These are phyloP conservation scores for Loriculus beryllinus DNA, from an alignment of 2,797 vertebrate species.

Conservation along the genomic window DNA sequence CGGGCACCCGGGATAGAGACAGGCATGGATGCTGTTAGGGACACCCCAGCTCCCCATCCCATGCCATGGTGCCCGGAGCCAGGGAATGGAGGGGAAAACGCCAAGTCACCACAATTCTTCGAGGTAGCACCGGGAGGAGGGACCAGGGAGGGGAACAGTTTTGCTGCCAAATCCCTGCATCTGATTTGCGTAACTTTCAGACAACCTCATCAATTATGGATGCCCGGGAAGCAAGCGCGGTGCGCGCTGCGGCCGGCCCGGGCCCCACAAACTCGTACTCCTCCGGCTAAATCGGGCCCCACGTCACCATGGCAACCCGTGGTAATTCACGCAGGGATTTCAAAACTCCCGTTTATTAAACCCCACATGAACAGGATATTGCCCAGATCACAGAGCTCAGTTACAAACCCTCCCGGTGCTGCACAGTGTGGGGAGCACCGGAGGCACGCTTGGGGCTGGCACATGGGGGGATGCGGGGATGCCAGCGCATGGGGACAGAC, in stretches of 20 bases:
- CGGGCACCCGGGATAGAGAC: fast-evolving
- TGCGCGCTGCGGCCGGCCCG: slow-evolving; percentile 14
- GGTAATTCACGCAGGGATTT: slow-evolving; percentile 77
- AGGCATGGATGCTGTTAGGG: fast-evolving
- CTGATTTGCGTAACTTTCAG: slow-evolving; percentile 69
- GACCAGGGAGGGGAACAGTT: slow-evolving; percentile 34
- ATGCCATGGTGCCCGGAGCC: fast-evolving
- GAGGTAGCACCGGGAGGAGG: slow-evolving; percentile 56
- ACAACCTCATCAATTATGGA: slow-evolving; percentile 71
- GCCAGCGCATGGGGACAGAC: fast-evolving
- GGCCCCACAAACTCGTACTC: slow-evolving; percentile 32
- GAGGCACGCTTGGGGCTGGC: not conserved
- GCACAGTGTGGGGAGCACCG: not conserved
- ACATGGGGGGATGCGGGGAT: not conserved
- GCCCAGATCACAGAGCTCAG: slow-evolving; percentile 47
- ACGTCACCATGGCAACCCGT: slow-evolving; percentile 64
- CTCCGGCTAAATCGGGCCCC: slow-evolving; percentile 51
- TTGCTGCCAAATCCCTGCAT: slow-evolving; percentile 65
- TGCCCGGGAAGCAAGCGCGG: slow-evolving; percentile 34
- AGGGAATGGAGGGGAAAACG: not conserved
- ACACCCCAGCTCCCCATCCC: not conserved
- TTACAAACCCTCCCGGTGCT: slow-evolving; percentile 23
- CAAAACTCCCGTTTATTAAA: slow-evolving; percentile 64
- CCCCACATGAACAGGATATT: slow-evolving; percentile 50
- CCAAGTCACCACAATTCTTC: slow-evolving; percentile 65